A percentile compares a stretch with the other conserved stretches of the same genome.
Conservation (phyloP, 1,140 invertebrate genomes). For the Araneus ventricosus region DNA sequence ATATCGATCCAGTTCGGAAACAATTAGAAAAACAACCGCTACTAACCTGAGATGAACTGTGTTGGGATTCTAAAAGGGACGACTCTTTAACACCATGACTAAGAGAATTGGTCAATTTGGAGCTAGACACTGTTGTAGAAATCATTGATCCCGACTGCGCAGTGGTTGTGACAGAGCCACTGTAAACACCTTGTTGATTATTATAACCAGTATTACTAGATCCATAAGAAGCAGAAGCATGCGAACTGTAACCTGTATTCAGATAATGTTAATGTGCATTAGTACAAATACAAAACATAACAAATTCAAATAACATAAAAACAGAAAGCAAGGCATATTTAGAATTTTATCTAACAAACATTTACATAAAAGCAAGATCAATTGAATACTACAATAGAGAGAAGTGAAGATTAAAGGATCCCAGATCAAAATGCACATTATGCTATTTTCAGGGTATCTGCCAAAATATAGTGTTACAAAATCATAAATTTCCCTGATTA, state of each 20-base stretch:
- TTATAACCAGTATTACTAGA: constrained; percentile 57
- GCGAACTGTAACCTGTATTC: constrained; percentile 62
- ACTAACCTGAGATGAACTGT: constrained; percentile 68
- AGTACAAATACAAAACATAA: too few species aligned
- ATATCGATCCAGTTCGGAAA: too few species aligned
- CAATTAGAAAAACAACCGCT: neutral
- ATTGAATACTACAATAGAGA: too few species aligned
- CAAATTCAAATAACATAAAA: too few species aligned
- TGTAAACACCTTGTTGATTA: constrained; percentile 69
- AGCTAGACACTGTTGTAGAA: constrained; percentile 65
- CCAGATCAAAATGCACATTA: too few species aligned
- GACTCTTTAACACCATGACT: constrained; percentile 69
- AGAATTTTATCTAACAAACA: too few species aligned
- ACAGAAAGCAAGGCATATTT: too few species aligned
- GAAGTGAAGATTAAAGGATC: too few species aligned
- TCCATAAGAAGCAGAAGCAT: constrained; percentile 68
- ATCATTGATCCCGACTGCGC: constrained; percentile 59
- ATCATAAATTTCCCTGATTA: too few species aligned
- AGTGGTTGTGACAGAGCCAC: constrained; percentile 52
- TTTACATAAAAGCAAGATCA: too few species aligned
- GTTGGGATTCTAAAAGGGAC: constrained; percentile 70
- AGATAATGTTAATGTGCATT: neutral
- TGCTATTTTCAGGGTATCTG: too few species aligned
- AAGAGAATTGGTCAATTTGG: constrained; percentile 67
- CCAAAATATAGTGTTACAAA: too few species aligned